phyloP scores from a whole-genome alignment of 2,113 vertebrate genomes.

The Phaethon lepturus region DNA sequence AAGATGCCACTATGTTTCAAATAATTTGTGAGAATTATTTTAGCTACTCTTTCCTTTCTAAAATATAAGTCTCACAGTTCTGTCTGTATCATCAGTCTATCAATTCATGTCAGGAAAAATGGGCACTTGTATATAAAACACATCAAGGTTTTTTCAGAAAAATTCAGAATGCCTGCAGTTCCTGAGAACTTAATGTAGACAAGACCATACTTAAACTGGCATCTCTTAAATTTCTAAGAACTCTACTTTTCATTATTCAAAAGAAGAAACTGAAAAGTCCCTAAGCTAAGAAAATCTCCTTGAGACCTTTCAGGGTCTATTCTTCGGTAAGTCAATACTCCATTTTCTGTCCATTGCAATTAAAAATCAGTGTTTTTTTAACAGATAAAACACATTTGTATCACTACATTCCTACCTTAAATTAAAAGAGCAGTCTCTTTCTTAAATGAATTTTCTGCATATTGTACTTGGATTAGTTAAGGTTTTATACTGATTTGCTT shows the following conservation, averaged over 20 bases:
- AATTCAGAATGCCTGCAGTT: neutral
- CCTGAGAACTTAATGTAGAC: neutral
- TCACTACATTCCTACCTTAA: neutral
- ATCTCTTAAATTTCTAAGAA: neutral
- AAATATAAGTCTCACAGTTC: rapidly evolving
- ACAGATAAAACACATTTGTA: neutral
- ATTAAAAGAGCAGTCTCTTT: neutral
- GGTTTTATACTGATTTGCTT: neutral
- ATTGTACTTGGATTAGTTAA: neutral
- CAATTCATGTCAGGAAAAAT: neutral
- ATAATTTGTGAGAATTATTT: neutral
- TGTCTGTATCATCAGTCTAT: neutral
- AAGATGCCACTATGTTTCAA: neutral
- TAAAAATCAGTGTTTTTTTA: neutral
- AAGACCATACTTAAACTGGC: neutral
- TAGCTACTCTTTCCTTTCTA: too few relatives aligned
- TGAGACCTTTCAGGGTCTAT: neutral
- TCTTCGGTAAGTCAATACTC: neutral
- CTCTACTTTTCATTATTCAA: neutral
- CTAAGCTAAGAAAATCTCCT: neutral
- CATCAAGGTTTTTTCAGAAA: neutral
- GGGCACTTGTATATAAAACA: neutral
- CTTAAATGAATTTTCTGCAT: neutral
- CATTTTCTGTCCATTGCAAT: neutral
- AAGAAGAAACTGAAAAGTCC: neutral